Base-by-base conservation (phyloP, 2,888 invertebrate species). In the Cerastis rubricosa region DNA sequence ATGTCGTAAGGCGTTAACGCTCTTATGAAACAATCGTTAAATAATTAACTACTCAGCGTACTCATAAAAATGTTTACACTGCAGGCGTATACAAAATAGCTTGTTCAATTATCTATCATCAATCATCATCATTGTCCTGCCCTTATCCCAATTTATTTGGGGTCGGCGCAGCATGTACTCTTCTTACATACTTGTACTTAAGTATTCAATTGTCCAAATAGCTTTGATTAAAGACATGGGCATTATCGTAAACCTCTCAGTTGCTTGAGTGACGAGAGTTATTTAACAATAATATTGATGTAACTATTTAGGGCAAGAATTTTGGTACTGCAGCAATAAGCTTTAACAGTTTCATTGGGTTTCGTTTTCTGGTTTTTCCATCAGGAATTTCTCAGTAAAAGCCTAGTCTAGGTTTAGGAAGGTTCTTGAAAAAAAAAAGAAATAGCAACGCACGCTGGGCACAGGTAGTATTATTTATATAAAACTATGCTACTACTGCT, bases 271-370 rank as follows among this genome's bases (percentile, higher is more conserved):
- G 35, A 57, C 7, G 14, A 19, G 67, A 14, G 17, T 25, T 57
- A 40, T 57, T 43, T 57, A 71, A 59, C 40, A 59, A 43, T 72
- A 12, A 29, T 5, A n/a, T 29, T 9, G 8, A 69, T 40, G 9
- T 0, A 9, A 40, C 11, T 71, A 43, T 80, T 29, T 40, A 47
- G 71, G 54, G 40, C 71, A 57, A 65, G 43, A 43, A 47, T 47
- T 19, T 19, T 25, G 45, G 11, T 47, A 65, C 2, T 64, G 78
- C 22, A n/a, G 49, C 77, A 29, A n/a, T 59, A 29, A 59, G 25
- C 25, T 17, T 25, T 3, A 29, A 59, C 11, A 11, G n/a, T n/a
- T 11, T 59, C 57, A 57, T 25, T 7, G 9, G 51, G 3, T 11
- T n/a, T 3, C n/a, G n/a, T 11, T 54, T n/a, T n/a, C 9, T 8